Conservation (phyloP, 2,888 invertebrate genomes). For the Malthinus flaveolus region DNA sequence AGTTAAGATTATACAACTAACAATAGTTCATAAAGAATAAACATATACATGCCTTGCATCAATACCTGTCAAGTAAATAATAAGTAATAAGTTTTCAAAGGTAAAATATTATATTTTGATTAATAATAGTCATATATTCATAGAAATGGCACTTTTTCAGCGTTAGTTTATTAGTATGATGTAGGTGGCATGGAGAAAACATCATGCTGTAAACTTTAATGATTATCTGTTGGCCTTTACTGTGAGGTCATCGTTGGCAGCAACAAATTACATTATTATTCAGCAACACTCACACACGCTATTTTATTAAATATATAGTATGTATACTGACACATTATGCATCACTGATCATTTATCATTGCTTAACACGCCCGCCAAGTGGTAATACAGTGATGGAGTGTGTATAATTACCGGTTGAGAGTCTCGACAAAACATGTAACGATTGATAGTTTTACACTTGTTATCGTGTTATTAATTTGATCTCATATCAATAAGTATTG, state of each 20-base stretch:
- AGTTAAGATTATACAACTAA: neutral
- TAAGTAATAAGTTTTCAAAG: conserved; percentile 28
- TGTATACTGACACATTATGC: conserved; percentile 48
- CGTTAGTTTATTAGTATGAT: conserved; percentile 42
- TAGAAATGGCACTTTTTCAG: conserved; percentile 39
- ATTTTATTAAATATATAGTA: conserved; percentile 47
- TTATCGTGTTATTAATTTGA: conserved; percentile 37
- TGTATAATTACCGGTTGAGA: conserved; percentile 46
- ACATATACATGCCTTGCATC: no score
- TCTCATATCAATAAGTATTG: conserved; percentile 8
- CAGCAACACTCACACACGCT: conserved; percentile 46
- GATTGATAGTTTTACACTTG: conserved; percentile 47
- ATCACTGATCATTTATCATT: conserved; percentile 47
- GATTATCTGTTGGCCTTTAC: conserved; percentile 47
- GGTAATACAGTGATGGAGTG: conserved; percentile 48
- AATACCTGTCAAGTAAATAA: conserved; percentile 14
- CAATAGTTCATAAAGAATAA: no score
- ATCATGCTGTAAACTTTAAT: conserved; percentile 47
- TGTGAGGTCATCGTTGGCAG: conserved; percentile 49
- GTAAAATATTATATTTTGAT: conserved; percentile 38
- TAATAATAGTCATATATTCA: conserved; percentile 40
- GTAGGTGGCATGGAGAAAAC: conserved; percentile 46
- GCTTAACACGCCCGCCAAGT: conserved; percentile 47
- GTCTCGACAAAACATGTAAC: conserved; percentile 42
- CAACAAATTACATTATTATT: conserved; percentile 51